Conservation (phyloP, 2,113 vertebrate genomes). For the Gorilla gorilla region DNA sequence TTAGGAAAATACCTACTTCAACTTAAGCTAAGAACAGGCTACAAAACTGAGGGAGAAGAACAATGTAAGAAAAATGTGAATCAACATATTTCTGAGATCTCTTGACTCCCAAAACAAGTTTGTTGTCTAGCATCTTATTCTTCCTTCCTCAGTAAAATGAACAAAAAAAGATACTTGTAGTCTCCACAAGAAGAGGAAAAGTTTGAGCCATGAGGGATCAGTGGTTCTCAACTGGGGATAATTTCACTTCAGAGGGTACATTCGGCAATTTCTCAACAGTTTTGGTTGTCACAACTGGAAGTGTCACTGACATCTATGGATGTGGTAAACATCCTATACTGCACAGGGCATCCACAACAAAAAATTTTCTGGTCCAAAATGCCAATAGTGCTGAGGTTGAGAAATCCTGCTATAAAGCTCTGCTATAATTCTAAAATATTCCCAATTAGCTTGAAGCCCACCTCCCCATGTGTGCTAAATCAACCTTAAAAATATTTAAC, state of each 20-base stretch:
- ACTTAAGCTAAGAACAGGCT: not conserved
- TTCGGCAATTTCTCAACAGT: not conserved
- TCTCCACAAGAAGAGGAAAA: not conserved
- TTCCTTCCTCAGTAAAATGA: not conserved
- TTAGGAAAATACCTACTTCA: conserved; percentile 38
- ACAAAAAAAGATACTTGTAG: not conserved
- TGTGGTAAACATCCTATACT: not conserved
- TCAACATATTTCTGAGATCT: not conserved
- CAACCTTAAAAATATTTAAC: conserved; percentile 42
- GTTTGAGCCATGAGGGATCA: not conserved
- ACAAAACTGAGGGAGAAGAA: not conserved
- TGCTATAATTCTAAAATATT: conserved; percentile 33
- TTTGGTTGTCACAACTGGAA: not conserved
- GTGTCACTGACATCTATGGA: not conserved
- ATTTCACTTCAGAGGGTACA: not conserved
- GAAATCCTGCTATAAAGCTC: conserved; percentile 8
- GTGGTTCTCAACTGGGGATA: not conserved
- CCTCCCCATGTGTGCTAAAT: not conserved
- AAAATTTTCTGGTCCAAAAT: conserved; percentile 19
- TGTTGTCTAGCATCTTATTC: not conserved
- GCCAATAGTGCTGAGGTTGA: not conserved
- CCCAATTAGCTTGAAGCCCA: not conserved
- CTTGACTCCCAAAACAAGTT: conserved; percentile 27
- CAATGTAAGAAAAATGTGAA: not conserved
- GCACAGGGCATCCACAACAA: not conserved